Evolutionary conservation across 1,140 invertebrate species (phyloP).

Genomic region (Paraescarpia echinospica): DNA sequence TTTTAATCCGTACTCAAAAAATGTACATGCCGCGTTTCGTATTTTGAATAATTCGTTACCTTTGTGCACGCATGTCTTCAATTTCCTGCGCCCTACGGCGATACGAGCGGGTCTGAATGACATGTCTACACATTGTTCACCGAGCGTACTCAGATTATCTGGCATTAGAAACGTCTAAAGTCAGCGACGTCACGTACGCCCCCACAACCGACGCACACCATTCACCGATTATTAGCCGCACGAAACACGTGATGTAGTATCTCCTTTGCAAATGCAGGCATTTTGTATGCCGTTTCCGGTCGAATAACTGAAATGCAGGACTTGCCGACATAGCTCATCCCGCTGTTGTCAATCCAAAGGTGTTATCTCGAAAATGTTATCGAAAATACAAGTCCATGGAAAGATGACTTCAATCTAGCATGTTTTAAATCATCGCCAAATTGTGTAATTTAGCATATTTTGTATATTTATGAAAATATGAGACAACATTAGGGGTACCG

Average conservation of each 20-base stretch:
- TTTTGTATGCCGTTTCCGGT: neutral
- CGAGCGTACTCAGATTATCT: neutral
- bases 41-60: neutral
- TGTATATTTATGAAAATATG: neutral
- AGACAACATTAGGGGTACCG: neutral
- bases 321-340: neutral
- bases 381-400: neutral
- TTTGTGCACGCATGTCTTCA: neutral
- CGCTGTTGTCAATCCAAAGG: neutral
- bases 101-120: neutral
- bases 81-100: neutral
- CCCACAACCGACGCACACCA: neutral
- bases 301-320: neutral
- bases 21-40: neutral
- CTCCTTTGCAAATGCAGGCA: neutral
- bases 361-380: neutral
- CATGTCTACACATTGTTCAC: neutral
- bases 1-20: neutral
- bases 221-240: neutral
- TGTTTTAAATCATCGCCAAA: neutral
- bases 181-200: neutral
- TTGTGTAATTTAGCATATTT: neutral
- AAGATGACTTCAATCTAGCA: neutral
- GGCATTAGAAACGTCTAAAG: neutral
- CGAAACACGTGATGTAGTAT: neutral